Conservation (phyloP, 1,140 invertebrate genomes). For the Acyrthosiphon pisum region DNA sequence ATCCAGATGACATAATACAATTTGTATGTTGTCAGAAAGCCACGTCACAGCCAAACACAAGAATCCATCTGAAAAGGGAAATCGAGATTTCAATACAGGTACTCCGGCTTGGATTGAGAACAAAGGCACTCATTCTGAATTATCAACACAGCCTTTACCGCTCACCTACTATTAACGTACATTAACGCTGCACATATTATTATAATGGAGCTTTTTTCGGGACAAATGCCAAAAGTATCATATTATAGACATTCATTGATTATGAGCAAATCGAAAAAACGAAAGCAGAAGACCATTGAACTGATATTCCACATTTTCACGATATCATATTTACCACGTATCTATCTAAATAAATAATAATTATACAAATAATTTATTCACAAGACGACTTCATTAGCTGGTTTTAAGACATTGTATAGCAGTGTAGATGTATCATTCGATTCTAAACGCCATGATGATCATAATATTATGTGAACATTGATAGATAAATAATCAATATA, state of each 20-base stretch:
- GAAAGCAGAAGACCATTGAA: not conserved
- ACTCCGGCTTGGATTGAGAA: not conserved
- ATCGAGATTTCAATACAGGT: not conserved
- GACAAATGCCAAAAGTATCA: not conserved
- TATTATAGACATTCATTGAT: not conserved
- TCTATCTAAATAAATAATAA: too few species aligned
- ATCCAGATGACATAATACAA: not conserved
- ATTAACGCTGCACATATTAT: not conserved
- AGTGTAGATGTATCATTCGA: not conserved
- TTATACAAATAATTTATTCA: too few species aligned
- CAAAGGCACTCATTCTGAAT: not conserved
- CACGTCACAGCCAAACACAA: not conserved
- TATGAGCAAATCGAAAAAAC: not conserved
- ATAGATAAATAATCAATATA: not conserved
- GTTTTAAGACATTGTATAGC: not conserved
- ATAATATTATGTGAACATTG: not conserved
- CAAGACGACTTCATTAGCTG: too few species aligned
- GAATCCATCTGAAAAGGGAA: not conserved
- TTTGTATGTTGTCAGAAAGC: not conserved
- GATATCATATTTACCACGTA: not conserved
- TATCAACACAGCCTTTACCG: not conserved
- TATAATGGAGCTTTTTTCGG: not conserved
- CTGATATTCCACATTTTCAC: not conserved
- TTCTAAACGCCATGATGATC: not conserved
- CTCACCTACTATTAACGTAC: not conserved